phyloP scores from a whole-genome alignment of 35 echinoderm and acorn worm species.

The Stichopus chloronotus region DNA sequence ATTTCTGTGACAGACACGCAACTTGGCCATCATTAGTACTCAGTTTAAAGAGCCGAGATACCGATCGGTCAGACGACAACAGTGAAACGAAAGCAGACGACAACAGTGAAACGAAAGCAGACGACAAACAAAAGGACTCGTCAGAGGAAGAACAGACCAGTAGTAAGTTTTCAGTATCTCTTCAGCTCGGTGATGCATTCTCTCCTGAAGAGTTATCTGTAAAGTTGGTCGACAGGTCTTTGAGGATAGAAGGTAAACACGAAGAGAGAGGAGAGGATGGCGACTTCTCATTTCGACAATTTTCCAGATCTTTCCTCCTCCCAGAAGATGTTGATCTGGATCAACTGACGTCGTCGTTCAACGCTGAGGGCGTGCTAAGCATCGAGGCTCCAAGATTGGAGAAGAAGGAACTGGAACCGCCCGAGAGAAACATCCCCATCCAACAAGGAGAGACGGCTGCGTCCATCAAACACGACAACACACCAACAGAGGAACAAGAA shows the following conservation, averaged over 20 bases:
- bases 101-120: background rate
- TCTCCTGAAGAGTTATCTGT: constrained; percentile 26
- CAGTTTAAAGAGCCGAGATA: background rate
- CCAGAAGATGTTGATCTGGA: constrained; percentile 22
- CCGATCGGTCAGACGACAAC: background rate
- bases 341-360: constrained; percentile 26
- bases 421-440: constrained; percentile 22
- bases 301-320: background rate
- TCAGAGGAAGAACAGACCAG: background rate
- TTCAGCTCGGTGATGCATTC: constrained; percentile 23
- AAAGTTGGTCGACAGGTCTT: background rate
- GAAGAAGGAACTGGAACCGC: background rate
- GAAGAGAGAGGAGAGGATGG: constrained; percentile 24
- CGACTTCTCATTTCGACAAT: background rate
- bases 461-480: background rate
- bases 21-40: background rate
- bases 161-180: constrained; percentile 1
- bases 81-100: background rate
- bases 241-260: constrained; percentile 18
- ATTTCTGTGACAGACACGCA: background rate
- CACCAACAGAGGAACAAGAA: background rate
- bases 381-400: constrained; percentile 30
- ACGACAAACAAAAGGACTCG: background rate
- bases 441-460: background rate
- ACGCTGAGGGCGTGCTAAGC: constrained; percentile 20